phyloP scores from a whole-genome alignment of 2,113 vertebrate species.

The Ctenodactylus gundi region DNA sequence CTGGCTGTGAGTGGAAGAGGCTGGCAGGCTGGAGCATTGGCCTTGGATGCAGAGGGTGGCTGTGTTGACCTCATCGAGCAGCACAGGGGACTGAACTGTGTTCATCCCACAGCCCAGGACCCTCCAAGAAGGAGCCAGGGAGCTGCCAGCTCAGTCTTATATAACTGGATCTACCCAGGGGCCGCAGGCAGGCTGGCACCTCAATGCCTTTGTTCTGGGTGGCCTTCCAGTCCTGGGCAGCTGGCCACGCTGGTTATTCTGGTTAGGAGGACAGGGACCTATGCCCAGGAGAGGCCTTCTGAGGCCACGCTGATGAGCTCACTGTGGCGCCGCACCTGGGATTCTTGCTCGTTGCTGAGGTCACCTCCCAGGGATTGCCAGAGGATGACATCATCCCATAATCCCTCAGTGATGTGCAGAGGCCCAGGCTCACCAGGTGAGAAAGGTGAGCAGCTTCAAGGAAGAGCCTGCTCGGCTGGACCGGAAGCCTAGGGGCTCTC shows the following conservation, averaged over 20 bases:
- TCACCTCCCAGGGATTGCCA: conserved; percentile 59
- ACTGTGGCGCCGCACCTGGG: conserved; percentile 47
- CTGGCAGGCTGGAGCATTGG: conserved; percentile 26
- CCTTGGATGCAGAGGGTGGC: background rate
- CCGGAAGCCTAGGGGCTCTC: background rate
- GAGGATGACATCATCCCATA: conserved; percentile 67
- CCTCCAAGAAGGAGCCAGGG: background rate
- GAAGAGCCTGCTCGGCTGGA: background rate
- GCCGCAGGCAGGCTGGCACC: background rate
- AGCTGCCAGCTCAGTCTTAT: background rate
- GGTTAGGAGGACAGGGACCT: background rate
- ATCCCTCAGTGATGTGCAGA: background rate
- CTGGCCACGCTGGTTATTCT: background rate
- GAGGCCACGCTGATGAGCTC: conserved; percentile 35
- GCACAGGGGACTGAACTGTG: background rate
- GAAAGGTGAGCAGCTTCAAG: background rate
- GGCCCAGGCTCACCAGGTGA: background rate
- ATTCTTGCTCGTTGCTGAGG: conserved; percentile 12
- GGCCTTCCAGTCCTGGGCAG: background rate
- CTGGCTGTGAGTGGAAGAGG: background rate
- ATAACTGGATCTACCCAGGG: background rate
- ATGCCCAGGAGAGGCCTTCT: conserved; percentile 20
- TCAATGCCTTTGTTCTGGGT: background rate
- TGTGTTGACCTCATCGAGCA: background rate
- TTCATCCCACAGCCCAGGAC: background rate